phyloP scores from a whole-genome alignment of 2,797 vertebrate genomes.

The Acestrorhynchus altus region DNA sequence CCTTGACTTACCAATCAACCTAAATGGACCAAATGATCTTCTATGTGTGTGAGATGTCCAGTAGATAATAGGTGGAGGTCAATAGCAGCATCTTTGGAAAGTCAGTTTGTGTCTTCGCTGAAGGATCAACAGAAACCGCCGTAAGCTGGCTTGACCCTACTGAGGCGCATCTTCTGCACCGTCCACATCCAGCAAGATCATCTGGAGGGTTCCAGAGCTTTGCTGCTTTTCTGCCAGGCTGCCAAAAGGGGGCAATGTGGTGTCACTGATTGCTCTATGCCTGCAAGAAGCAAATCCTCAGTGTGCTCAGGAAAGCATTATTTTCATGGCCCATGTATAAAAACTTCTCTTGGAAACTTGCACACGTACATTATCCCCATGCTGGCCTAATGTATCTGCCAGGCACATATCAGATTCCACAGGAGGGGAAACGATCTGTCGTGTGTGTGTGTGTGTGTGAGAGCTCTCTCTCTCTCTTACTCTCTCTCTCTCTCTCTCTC shows the following conservation, averaged over 20 bases:
- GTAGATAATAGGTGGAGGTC: not conserved
- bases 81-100: not conserved
- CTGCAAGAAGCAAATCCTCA: conserved; percentile 38
- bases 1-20: not conserved
- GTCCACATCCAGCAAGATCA: not conserved
- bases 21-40: not conserved
- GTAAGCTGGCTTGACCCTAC: not conserved
- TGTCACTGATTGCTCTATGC: conserved; percentile 54
- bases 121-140: not conserved
- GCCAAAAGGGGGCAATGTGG: conserved; percentile 78
- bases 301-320: conserved; percentile 71
- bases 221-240: conserved; percentile 20
- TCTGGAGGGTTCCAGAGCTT: too few relatives aligned
- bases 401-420: conserved; percentile 78
- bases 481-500: not conserved
- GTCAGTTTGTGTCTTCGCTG: not conserved
- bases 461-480: not conserved
- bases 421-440: conserved; percentile 70
- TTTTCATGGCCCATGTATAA: conserved; percentile 79
- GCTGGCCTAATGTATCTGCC: conserved; percentile 74
- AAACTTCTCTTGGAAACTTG: conserved; percentile 75
- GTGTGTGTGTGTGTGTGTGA: conserved; percentile 15
- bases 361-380: conserved; percentile 59
- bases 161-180: not conserved
- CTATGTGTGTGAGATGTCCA: not conserved